Base-by-base conservation (phyloP, 2,888 invertebrate species). In the Eupithecia centaureata region DNA sequence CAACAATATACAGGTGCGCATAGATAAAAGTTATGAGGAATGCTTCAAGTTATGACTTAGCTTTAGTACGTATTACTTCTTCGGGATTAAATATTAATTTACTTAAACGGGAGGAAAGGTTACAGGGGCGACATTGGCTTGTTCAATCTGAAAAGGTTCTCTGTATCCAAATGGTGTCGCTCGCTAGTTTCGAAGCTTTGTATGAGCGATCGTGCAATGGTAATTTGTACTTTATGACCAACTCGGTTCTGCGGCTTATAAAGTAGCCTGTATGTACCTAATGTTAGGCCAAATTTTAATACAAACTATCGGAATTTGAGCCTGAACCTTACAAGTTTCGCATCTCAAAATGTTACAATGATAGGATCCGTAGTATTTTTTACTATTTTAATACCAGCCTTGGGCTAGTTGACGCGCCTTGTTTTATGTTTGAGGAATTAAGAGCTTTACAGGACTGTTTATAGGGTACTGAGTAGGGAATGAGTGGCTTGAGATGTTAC, bases 1-100 rank as follows among this genome's bases (percentile, higher is more conserved):
- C 70, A 75, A 73, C 72, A 76, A 69, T 73, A 64, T 69, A 77
- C 82, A 82, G 78, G 77, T 80, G 81, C 75, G 73, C 71, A 73
- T 72, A 78, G 78, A 77, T 74, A 75, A 75, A 70, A 77, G 72
- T 66, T 73, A 73, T 73, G 61, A 47, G 65, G 65, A 69, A 74
- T 74, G 71, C 52, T 67, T 63, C 67, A 72, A 74, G 72, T 73
- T 77, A 60, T 58, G 28, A 60, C 47, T 61, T 63, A 25, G 73
- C 30, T 57, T 57, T 32, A 5, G 22, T 22, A 32, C 32, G 12
- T 57, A 32, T 30, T 32, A 8, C 54, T 56, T 56, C 54, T 30
- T 56, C 10, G 28, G 47, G 42, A 10, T 22, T 22, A 47, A 47
- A 47, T 47, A 47, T 12, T 47, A 47, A 47, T 47, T 47, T 22